These are phyloP conservation scores for Nomada fabriciana DNA, from an alignment of 2,888 invertebrate species.

Conservation along the genomic window DNA sequence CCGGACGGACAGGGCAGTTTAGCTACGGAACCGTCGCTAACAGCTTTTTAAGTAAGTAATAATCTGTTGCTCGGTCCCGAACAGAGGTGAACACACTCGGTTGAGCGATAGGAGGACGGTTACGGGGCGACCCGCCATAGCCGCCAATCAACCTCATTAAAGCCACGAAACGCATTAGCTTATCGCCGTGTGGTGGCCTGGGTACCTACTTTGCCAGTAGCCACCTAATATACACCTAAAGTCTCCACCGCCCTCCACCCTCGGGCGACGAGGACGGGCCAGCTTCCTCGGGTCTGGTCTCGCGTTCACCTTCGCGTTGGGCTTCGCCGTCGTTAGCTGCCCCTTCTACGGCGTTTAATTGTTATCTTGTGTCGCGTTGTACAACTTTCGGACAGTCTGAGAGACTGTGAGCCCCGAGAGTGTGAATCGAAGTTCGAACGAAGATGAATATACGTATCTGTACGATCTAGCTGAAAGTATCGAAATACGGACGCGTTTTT, in stretches of 20 bases:
- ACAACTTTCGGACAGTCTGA: background rate
- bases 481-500: background rate
- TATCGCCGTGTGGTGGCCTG: constrained; percentile 74
- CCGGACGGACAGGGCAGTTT: constrained; percentile 68
- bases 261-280: background rate
- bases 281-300: constrained; percentile 8
- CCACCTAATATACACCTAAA: constrained; percentile 75
- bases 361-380: background rate
- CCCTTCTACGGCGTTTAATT: background rate
- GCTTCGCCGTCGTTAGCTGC: background rate
- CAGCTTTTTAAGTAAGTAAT: constrained; percentile 81
- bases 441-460: no score
- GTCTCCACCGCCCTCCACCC: constrained; percentile 60
- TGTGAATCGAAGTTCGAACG: no score
- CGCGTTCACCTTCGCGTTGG: background rate
- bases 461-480: no score
- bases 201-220: constrained; percentile 78
- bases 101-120: constrained; percentile 70
- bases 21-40: constrained; percentile 73
- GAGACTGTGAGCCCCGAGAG: no score
- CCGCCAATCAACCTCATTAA: constrained; percentile 80
- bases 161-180: constrained; percentile 82
- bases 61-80: constrained; percentile 77
- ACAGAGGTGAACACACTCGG: constrained; percentile 77
- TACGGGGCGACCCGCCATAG: constrained; percentile 73